Evolutionary conservation across 2,888 invertebrate species (phyloP).

Genomic region (Plagodis dolabraria): DNA sequence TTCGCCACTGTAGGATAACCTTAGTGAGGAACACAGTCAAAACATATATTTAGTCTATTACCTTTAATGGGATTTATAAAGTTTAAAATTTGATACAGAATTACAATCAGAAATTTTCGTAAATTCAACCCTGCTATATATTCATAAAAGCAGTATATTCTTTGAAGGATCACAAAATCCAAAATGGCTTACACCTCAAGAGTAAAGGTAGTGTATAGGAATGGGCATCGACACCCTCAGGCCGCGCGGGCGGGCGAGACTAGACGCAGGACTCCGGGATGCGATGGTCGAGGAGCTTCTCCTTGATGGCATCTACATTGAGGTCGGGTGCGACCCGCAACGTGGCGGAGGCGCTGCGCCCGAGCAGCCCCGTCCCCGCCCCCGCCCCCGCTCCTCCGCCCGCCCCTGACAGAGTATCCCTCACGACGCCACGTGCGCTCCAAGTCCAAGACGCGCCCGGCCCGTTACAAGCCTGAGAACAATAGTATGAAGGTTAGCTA

Average conservation of each 20-base stretch:
- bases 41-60: no score
- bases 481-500: conserved; percentile 17
- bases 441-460: conserved; percentile 84
- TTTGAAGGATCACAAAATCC: background rate
- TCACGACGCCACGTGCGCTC: conserved; percentile 66
- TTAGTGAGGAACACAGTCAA: no score
- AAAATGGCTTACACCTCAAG: background rate
- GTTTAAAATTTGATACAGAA: no score
- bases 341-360: conserved; percentile 80
- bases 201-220: background rate
- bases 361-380: conserved; percentile 43
- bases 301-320: conserved; percentile 94
- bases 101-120: no score
- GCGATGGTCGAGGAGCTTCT: conserved; percentile 93
- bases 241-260: conserved; percentile 42
- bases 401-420: conserved; percentile 34
- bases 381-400: conserved; percentile 52
- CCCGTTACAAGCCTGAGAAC: conserved; percentile 77
- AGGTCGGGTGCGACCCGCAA: conserved; percentile 80
- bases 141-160: no score
- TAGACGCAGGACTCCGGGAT: conserved; percentile 95
- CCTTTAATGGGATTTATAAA: no score
- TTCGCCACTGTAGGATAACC: no score
- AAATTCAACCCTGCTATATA: no score
- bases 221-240: background rate